Evolutionary conservation across 2,888 invertebrate species (phyloP).

Genomic region (Diarsia dahlii): DNA sequence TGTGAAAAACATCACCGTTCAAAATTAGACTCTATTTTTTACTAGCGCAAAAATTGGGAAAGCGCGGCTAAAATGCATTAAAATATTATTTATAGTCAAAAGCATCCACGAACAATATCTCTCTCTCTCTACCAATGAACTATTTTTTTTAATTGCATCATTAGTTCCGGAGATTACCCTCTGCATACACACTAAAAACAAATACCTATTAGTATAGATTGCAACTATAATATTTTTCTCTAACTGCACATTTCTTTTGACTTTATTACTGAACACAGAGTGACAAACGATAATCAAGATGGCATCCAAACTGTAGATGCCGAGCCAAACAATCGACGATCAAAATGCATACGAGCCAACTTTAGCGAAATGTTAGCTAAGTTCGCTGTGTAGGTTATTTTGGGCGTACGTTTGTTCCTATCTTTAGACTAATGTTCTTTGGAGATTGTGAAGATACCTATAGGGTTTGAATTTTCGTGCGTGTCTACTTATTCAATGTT

Average conservation of each 20-base stretch:
- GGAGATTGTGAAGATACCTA: no score
- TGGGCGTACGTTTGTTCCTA: background rate
- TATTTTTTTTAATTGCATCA: no score
- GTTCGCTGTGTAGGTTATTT: constrained; percentile 19
- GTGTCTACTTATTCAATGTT: background rate
- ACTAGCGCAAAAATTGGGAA: no score
- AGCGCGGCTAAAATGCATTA: background rate
- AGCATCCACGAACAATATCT: no score
- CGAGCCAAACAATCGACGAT: constrained; percentile 53
- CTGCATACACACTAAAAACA: no score
- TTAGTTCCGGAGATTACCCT: no score
- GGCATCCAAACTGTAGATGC: constrained; percentile 6
- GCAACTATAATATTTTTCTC: constrained; percentile 22
- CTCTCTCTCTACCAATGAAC: no score
- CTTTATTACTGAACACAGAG: constrained; percentile 38
- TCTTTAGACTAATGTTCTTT: constrained; percentile 2
- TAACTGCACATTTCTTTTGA: constrained; percentile 31
- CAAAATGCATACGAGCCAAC: constrained; percentile 51
- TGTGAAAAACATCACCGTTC: background rate
- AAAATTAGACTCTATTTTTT: background rate
- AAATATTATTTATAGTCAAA: no score
- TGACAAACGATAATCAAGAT: constrained; percentile 50
- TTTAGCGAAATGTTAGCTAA: constrained; percentile 23
- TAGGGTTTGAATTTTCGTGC: background rate
- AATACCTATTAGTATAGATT: no score